Evolutionary conservation across 37 sponge, comb jelly and placozoan genomes (phyloP), one percentile per base, ranked within the genome.

Genomic region (Hexactinellida sp.): DNA sequence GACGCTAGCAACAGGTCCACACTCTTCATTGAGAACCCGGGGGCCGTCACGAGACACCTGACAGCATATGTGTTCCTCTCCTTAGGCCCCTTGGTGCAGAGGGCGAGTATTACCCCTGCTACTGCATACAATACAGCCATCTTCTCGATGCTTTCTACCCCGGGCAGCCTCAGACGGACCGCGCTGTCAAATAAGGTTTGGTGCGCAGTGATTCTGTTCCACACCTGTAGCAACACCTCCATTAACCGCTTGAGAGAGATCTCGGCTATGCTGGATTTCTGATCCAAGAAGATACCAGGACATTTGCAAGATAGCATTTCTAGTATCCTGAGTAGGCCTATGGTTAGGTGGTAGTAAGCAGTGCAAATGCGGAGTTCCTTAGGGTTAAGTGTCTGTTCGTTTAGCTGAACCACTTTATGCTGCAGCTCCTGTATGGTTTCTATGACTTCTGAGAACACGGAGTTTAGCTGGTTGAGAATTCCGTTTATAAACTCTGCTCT

Each of bases 391-490:
- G 54, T 47, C 30, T 84, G 41, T 47, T 84, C 85, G 36, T 39
- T 47, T 1, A 47, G 36, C 30, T 34, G 85, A 1, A 38, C 9
- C n/a, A 34, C 84, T n/a, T 37, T 38, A 83, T 38, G 41, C 25
- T 47, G 41, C 36, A 84, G 34, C 85, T 39, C 41, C 37, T 84
- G 85, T 47, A 84, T 47, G 30, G 52, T 30, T 10, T 47, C 52
- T 25, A 84, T 84, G 7, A 84, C 85, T 23, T 84, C 85, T 47
- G 85, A 84, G 85, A 84, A 84, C 1, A 84, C 85, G 36, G 52
- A 38, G 51, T 84, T 84, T 0, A 84, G 54, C 52, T 84, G 85
- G 30, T 84, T 84, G 9, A 84, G 54, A 0, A 84, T 47, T 10
- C 85, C 85, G 37, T 84, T 84, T 7, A 84, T 38, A 13, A 84